Percentiles rank a stretch among this genome's conserved stretches.
phyloP scores from a whole-genome alignment of 2,888 invertebrate genomes.

The Dusona sp. region DNA sequence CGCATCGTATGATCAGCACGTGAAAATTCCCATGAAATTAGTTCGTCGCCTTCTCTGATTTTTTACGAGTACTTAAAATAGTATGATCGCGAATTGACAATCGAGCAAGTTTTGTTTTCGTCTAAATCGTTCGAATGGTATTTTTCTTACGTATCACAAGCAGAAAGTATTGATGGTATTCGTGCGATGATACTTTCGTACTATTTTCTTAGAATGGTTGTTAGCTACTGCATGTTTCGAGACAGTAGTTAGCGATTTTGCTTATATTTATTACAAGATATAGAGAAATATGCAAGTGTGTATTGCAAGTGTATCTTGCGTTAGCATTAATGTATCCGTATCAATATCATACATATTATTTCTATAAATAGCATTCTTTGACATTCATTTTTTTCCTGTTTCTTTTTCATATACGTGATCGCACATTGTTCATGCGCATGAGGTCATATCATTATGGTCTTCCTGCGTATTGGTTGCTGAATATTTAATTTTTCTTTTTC shows the following conservation, averaged over 20 bases:
- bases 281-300: background rate
- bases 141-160: no score
- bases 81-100: no score
- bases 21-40: no score
- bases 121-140: no score
- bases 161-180: no score
- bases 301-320: background rate
- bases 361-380: background rate
- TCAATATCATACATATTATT: background rate
- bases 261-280: background rate
- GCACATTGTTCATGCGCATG: background rate
- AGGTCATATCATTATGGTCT: background rate
- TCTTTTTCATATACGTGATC: background rate
- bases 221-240: background rate
- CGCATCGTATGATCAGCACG: no score
- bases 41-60: no score
- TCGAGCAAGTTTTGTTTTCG: no score
- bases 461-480: background rate
- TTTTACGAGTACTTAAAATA: no score
- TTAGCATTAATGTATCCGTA: background rate
- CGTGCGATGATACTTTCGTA: background rate
- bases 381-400: background rate
- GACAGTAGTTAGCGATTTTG: background rate
- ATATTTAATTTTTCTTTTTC: conserved; percentile 1
- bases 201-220: background rate